Percentiles rank a stretch among this genome's conserved stretches.
Conservation (phyloP, 2,888 invertebrate genomes). For the Protophormia terraenovae region DNA sequence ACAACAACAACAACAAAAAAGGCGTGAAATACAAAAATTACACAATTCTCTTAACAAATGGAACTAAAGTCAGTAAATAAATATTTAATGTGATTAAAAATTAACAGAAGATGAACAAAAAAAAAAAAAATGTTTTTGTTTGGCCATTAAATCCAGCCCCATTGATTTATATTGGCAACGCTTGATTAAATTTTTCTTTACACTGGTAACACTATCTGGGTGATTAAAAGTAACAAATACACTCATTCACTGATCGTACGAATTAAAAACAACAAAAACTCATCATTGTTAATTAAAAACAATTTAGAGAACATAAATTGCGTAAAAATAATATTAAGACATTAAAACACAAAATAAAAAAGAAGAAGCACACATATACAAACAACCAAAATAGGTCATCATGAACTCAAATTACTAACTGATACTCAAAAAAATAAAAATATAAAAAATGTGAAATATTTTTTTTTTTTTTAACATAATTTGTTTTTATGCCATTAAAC, state of each 20-base stretch:
- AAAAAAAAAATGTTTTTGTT: not conserved
- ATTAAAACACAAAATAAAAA: constrained; percentile 8
- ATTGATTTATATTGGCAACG: not conserved
- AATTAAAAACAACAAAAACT: not conserved
- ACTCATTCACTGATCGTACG: not conserved
- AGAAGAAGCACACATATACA: not conserved
- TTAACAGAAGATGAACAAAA: not conserved
- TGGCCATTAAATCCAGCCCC: constrained; percentile 18
- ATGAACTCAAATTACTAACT: not conserved
- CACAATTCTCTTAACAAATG: not conserved
- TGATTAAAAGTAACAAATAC: not conserved
- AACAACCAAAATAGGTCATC: constrained; percentile 49
- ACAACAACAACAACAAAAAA: not conserved
- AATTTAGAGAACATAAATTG: constrained; percentile 65
- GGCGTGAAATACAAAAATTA: constrained; percentile 43
- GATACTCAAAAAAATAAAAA: not conserved
- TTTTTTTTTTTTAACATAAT: constrained; percentile 19
- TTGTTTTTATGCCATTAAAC: constrained; percentile 29
- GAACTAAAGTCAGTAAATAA: not conserved
- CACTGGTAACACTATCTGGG: not conserved
- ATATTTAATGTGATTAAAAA: not conserved
- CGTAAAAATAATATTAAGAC: constrained; percentile 54
- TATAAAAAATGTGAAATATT: not conserved
- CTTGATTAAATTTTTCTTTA: not conserved
- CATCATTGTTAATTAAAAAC: constrained; percentile 59